Evolutionary conservation across 2,888 invertebrate species (phyloP), one percentile per base, ranked within the genome.

Genomic region (Cheilosia grossa): DNA sequence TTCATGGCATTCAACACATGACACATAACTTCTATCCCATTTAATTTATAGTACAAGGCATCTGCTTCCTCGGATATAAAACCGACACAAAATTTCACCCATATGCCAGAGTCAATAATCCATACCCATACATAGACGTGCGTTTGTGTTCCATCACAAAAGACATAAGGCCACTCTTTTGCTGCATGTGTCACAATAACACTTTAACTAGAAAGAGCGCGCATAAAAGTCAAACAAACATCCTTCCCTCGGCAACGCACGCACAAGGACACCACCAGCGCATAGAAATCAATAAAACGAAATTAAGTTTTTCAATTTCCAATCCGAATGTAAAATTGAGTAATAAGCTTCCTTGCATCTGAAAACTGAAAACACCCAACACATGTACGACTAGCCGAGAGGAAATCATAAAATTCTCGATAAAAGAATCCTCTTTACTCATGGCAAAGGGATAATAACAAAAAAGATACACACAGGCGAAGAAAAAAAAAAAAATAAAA

Each of bases 221-320:
- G 17, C 47, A 56, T 75, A 81, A 73, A 74, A 75, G 56, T 58
- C 67, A 49, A 49, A 64, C 64, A 75, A 82, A 73, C 63, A 69
- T 64, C 56, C 54, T 21, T 27, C 42, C 7, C 30, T 15, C 27
- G 13, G 9, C 13, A 24, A 24, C 58, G 21, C 19, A 56, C 78
- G 47, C 51, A 53, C 53, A 51, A 51, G 49, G 27, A 72, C 17
- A 73, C 3, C 51, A 3, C 15, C 51, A 37, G 54, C 27, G 6
- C 42, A 47, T 69, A 54, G 37, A 67, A 85, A 85, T 85, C 85
- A 85, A 85, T 85, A 85, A 85, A 85, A 85, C 67, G 81, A 85
- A 81, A 85, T 85, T 85, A 81, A 85, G 80, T 85, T 81, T 81
- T 85, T 81, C 81, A 85, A 85, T 85, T 85, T 79, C 61, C 75